These are phyloP conservation scores for Rhinolophus ferrumequinum DNA, from an alignment of 2,113 vertebrate species.

Conservation along the genomic window DNA sequence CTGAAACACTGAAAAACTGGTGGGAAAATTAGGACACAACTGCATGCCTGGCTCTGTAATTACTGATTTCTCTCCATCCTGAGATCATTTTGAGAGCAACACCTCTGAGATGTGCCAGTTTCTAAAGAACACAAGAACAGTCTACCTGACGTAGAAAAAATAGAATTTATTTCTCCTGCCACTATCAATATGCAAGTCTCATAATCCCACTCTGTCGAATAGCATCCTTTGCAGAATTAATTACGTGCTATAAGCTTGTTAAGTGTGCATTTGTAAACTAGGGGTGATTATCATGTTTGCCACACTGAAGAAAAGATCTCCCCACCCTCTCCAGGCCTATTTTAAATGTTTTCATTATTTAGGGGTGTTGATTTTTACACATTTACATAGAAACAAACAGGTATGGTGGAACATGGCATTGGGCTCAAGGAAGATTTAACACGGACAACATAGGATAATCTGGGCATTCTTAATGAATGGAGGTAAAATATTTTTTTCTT, in stretches of 20 bases:
- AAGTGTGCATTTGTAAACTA: conserved; percentile 82
- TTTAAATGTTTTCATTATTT: conserved; percentile 80
- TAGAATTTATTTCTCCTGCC: conserved; percentile 82
- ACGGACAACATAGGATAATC: conserved; percentile 20
- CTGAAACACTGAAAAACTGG: conserved; percentile 86
- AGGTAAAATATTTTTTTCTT: conserved; percentile 29
- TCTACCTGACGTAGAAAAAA: conserved; percentile 82
- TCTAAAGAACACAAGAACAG: conserved; percentile 83
- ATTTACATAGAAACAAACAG: conserved; percentile 76
- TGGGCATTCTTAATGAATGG: conserved; percentile 36
- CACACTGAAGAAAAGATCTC: conserved; percentile 73
- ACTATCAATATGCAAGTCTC: conserved; percentile 84
- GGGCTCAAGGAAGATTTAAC: conserved; percentile 48
- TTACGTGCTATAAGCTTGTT: conserved; percentile 83
- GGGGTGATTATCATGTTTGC: conserved; percentile 81
- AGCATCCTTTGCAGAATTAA: conserved; percentile 85
- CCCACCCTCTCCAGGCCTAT: conserved; percentile 67
- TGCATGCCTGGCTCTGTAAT: conserved; percentile 86
- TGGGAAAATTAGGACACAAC: conserved; percentile 90
- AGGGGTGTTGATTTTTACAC: conserved; percentile 71
- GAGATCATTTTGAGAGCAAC: conserved; percentile 86
- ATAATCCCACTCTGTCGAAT: conserved; percentile 83
- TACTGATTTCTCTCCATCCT: conserved; percentile 85
- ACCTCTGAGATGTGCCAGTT: conserved; percentile 85
- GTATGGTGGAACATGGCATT: conserved; percentile 30